Evolutionary conservation across 35 echinoderm and acorn worm genomes (phyloP).

Genomic region (Ophiothrix spiculata): DNA sequence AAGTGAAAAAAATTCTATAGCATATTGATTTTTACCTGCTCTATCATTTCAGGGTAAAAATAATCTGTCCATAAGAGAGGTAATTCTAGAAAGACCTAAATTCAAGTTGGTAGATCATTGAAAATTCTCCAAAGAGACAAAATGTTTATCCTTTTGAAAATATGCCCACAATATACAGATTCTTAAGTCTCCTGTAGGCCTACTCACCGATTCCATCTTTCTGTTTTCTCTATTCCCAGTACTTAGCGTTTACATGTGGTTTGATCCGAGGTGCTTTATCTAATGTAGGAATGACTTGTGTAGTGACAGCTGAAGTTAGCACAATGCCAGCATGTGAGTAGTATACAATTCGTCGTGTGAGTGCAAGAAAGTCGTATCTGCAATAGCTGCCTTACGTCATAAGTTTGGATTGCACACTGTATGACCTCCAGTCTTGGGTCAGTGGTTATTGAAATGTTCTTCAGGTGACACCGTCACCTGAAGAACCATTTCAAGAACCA

Average conservation of each 20-base stretch:
- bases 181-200: neutral
- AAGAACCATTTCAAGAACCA: neutral
- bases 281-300: slow-evolving; percentile 88
- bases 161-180: neutral
- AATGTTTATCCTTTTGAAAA: neutral
- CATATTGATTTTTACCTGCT: too few relatives aligned
- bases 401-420: neutral
- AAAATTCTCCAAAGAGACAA: neutral
- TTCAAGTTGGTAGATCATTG: neutral
- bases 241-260: slow-evolving; percentile 95
- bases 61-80: neutral
- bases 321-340: slow-evolving; percentile 97
- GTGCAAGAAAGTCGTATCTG: too few relatives aligned
- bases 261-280: slow-evolving; percentile 88
- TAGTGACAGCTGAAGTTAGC: slow-evolving; percentile 96
- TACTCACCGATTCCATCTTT: slow-evolving; percentile 18
- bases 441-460: neutral
- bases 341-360: neutral
- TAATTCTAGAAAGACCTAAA: neutral
- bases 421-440: neutral
- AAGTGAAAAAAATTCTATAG: too few relatives aligned
- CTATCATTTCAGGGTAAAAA: too few relatives aligned
- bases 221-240: slow-evolving; percentile 58
- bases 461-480: neutral
- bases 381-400: neutral